Evolutionary conservation across 1,140 invertebrate species (phyloP).

Genomic region (Oncopeltus fasciatus): DNA sequence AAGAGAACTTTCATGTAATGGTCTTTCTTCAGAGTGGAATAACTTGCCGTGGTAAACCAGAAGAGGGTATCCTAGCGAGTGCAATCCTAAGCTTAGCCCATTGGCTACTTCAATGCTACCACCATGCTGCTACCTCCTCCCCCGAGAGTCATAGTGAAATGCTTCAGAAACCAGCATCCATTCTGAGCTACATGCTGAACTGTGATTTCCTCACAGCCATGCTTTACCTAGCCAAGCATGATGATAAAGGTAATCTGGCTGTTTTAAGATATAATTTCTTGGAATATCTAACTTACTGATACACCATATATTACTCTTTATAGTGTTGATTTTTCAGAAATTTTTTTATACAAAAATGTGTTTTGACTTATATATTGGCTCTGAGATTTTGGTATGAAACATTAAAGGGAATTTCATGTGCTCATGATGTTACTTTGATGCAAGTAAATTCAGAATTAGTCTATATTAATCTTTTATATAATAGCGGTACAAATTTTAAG

Average conservation of each 20-base stretch:
- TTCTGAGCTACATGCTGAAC: conserved; percentile 53
- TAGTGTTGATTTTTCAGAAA: too few relatives aligned
- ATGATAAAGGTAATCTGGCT: conserved; percentile 38
- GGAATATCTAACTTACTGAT: too few relatives aligned
- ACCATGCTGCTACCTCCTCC: conserved; percentile 33
- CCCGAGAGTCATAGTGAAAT: conserved; percentile 32
- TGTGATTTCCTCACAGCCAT: conserved; percentile 65
- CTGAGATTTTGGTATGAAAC: too few relatives aligned
- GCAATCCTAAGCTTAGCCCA: conserved; percentile 59
- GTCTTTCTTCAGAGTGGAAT: conserved; percentile 35
- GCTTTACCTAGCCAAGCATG: conserved; percentile 65
- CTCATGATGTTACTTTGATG: too few relatives aligned
- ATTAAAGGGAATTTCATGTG: too few relatives aligned
- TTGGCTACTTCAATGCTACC: conserved; percentile 69
- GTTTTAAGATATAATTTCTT: background rate
- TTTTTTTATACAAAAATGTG: too few relatives aligned
- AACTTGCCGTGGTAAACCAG: conserved; percentile 58
- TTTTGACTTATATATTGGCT: too few relatives aligned
- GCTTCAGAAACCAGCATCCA: conserved; percentile 49
- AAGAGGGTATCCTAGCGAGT: conserved; percentile 59
- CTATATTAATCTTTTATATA: too few relatives aligned
- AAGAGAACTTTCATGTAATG: background rate
- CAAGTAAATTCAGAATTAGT: too few relatives aligned
- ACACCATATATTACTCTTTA: too few relatives aligned
- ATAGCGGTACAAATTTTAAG: too few relatives aligned